A percentile compares a stretch with the other conserved stretches of the same genome.
Conservation (phyloP, 2,888 invertebrate genomes). For the Drosophila subsilvestris region DNA sequence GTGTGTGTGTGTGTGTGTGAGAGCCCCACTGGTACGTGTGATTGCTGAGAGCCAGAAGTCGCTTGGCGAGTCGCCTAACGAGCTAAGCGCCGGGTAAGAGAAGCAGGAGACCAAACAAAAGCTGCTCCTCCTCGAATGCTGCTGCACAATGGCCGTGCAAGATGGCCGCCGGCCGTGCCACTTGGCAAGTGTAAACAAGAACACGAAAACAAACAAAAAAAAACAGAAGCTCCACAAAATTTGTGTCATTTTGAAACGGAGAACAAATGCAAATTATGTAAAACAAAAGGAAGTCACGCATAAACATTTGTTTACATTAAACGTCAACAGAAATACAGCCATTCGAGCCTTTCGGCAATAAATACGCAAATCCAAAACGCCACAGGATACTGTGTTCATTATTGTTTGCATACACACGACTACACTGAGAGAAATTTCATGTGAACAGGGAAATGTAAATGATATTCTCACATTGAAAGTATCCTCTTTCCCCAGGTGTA, state of each 20-base stretch:
- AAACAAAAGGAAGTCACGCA: constrained; percentile 42
- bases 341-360: constrained; percentile 53
- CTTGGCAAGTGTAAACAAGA: constrained; percentile 68
- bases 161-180: constrained; percentile 58
- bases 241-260: constrained; percentile 47
- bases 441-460: background rate
- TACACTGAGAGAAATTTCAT: background rate
- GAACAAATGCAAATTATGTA: constrained; percentile 61
- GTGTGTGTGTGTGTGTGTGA: constrained; percentile 11
- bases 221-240: constrained; percentile 26
- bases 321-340: constrained; percentile 28
- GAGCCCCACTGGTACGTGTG: constrained; percentile 56
- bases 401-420: constrained; percentile 48
- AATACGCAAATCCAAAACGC: constrained; percentile 67
- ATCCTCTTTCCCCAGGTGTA: background rate
- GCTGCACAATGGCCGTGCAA: constrained; percentile 57
- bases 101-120: constrained; percentile 45
- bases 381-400: constrained; percentile 62
- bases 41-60: constrained; percentile 45
- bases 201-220: background rate
- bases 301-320: constrained; percentile 53
- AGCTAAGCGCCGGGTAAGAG: constrained; percentile 51
- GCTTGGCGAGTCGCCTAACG: constrained; percentile 61
- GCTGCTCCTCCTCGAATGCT: constrained; percentile 36
- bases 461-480: background rate